Evolutionary conservation across 2,888 invertebrate species (phyloP), one percentile per base, ranked within the genome.

Genomic region (Auanema freiburgensis): DNA sequence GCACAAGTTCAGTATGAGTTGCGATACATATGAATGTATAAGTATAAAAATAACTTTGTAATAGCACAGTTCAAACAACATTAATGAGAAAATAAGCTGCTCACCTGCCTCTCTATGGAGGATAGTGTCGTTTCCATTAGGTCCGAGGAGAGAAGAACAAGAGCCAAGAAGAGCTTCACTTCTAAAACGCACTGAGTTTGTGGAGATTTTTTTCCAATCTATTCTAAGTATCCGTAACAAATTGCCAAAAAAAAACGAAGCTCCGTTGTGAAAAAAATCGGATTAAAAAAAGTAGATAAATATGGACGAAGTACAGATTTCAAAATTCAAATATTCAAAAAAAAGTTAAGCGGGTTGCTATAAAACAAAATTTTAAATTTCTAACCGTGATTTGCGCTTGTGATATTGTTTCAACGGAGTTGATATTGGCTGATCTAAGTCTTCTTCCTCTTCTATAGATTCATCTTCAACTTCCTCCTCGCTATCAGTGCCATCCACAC

Each of bases 401-500:
- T 21, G 16, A 18, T 18, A 46, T 8, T 46, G 21, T 46, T 52
- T 18, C 6, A 64, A 40, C 0, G 64, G 64, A 8, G 54, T 50
- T 0, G 64, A 64, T 3, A 64, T 54, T 21, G 64, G 64, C 43
- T 46, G 46, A 3, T 64, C 64, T 24, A 59, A 42, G 49, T 64
- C 63, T 24, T 62, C 42, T 1, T 52, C 52, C 52, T 52, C 24
- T 18, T 52, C 52, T 16, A 46, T 5, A 21, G 18, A 16, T 2
- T 52, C 43, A 4, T 46, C 61, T 23, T 61, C 42, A 2, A 74
- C 73, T 10, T 73, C 76, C 33, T 80, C 80, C 33, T 71, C 74
- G 18, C 72, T 71, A 49, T 71, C 73, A 5, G 72, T 66, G 44
- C 72, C 78, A 56, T 76, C 79, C 57, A 76, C 73, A 10, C 78